phyloP scores from a whole-genome alignment of 2,888 invertebrate genomes.

The Hydropsyche betteni region DNA sequence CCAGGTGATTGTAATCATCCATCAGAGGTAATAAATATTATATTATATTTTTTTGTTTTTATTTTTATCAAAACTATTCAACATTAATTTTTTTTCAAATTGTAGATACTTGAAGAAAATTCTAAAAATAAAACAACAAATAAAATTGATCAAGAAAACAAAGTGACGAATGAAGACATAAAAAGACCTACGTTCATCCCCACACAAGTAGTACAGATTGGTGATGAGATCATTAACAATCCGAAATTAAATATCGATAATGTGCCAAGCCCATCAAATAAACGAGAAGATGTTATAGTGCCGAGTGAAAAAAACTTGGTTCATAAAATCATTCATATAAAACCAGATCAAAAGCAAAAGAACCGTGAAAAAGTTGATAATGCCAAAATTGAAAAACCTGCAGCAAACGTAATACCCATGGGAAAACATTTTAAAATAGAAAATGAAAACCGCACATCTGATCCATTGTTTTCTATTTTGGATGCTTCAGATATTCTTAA shows the following conservation, averaged over 20 bases:
- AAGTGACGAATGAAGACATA: constrained; percentile 38
- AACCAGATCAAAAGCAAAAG: constrained; percentile 45
- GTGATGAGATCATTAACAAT: constrained; percentile 56
- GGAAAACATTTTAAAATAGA: constrained; percentile 57
- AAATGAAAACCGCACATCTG: constrained; percentile 55
- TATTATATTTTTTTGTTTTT: not conserved
- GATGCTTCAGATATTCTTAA: constrained; percentile 63
- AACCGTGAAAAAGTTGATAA: constrained; percentile 35
- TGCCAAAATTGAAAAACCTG: constrained; percentile 56
- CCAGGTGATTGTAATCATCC: constrained; percentile 78
- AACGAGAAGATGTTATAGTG: constrained; percentile 49
- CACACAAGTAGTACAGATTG: constrained; percentile 59
- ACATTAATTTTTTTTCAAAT: constrained; percentile 20
- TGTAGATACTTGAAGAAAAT: constrained; percentile 43
- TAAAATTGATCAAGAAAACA: constrained; percentile 41
- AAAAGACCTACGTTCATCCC: constrained; percentile 55
- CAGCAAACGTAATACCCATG: constrained; percentile 59
- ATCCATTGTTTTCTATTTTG: constrained; percentile 58
- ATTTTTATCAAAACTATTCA: not conserved
- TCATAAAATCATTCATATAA: constrained; percentile 50
- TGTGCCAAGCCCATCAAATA: constrained; percentile 39
- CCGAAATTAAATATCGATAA: constrained; percentile 47
- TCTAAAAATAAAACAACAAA: constrained; percentile 39
- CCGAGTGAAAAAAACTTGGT: constrained; percentile 51
- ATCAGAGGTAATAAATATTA: constrained; percentile 60